These are phyloP conservation scores for Drosophila melanocephala DNA, from an alignment of 2,888 invertebrate genomes.

Conservation along the genomic window DNA sequence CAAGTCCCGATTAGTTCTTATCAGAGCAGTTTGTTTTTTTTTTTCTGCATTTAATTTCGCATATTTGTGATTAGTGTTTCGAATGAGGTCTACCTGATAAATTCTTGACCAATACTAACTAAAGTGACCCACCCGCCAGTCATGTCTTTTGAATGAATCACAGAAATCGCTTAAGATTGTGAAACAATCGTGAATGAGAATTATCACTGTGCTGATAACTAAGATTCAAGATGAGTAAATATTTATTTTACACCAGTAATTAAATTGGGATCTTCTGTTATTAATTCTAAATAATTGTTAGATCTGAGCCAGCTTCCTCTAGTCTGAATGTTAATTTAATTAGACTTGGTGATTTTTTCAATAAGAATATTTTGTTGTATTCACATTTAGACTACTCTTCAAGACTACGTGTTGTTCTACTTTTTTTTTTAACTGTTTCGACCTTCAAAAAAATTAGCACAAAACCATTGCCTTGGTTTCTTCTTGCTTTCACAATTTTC, in stretches of 20 bases:
- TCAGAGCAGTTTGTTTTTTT: constrained; percentile 1
- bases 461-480: constrained; percentile 25
- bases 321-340: neutral
- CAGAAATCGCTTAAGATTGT: neutral
- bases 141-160: constrained; percentile 35
- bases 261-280: neutral
- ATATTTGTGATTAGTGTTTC: constrained; percentile 7
- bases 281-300: neutral
- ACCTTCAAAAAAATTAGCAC: constrained; percentile 29
- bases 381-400: neutral
- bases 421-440: neutral
- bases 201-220: constrained; percentile 2
- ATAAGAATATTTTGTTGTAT: neutral
- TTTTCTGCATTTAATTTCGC: neutral
- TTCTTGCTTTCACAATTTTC: neutral
- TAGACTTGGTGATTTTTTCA: neutral
- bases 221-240: neutral
- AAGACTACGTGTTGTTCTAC: neutral
- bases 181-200: constrained; percentile 17
- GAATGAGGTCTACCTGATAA: constrained; percentile 36
- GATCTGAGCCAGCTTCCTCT: neutral
- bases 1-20: constrained; percentile 17
- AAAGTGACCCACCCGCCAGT: neutral
- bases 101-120: constrained; percentile 14
- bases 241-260: neutral